phyloP scores from a whole-genome alignment of 1,140 invertebrate species.

The Homarus americanus region DNA sequence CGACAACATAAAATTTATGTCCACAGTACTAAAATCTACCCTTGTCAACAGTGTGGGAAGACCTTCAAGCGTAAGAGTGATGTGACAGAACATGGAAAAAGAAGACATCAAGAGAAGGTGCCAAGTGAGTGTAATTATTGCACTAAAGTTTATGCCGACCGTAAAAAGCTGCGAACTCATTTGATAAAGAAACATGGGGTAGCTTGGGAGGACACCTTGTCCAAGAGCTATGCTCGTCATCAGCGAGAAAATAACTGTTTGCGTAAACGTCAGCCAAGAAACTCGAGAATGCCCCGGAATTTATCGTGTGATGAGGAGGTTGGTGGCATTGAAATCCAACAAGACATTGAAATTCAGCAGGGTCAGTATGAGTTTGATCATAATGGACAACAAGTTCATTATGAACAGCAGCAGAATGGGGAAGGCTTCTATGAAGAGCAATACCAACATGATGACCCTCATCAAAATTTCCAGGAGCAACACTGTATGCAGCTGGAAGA shows the following conservation, averaged over 20 bases:
- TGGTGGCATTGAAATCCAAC: not conserved
- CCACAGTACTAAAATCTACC: slow-evolving; percentile 45
- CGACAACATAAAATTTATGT: slow-evolving; percentile 55
- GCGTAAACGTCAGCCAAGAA: not conserved
- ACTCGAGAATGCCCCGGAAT: not conserved
- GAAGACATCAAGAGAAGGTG: slow-evolving; percentile 32
- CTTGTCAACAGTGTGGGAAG: slow-evolving; percentile 34
- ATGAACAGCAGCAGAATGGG: not conserved
- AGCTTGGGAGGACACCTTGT: slow-evolving; percentile 55
- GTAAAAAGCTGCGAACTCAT: slow-evolving; percentile 42
- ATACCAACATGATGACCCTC: not conserved
- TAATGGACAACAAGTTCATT: not conserved
- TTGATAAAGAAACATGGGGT: slow-evolving; percentile 59
- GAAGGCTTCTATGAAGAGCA: not conserved
- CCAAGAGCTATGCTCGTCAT: slow-evolving; percentile 32
- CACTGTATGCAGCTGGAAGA: not conserved
- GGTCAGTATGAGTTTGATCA: not conserved
- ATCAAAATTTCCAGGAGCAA: not conserved
- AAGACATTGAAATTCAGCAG: too few species aligned
- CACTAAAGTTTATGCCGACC: slow-evolving; percentile 40
- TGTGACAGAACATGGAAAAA: slow-evolving; percentile 45
- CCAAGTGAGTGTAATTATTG: slow-evolving; percentile 28
- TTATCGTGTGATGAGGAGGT: not conserved
- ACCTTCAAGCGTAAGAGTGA: slow-evolving; percentile 53
- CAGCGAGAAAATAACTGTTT: slow-evolving; percentile 50